A percentile compares a stretch with the other conserved stretches of the same genome.
These are phyloP conservation scores for Neoniphon sammara DNA, from an alignment of 2,797 vertebrate species.

Conservation along the genomic window DNA sequence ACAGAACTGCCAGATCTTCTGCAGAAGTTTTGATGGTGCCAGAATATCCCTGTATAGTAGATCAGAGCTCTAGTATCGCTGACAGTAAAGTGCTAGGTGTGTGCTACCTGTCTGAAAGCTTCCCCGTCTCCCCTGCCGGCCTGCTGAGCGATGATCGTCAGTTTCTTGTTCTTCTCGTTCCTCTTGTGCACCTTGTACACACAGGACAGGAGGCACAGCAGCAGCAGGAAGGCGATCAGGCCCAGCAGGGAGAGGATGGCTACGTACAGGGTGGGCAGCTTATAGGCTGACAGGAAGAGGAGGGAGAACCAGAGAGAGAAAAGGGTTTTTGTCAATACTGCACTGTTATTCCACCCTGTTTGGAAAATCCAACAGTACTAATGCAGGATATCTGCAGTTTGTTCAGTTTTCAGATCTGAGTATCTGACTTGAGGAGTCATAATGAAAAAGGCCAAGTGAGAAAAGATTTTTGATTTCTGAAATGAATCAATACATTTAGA, in stretches of 20 bases:
- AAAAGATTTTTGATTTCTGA: too few relatives aligned
- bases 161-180: slow-evolving; percentile 79
- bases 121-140: slow-evolving; percentile 78
- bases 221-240: slow-evolving; percentile 79
- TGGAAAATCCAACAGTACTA: too few relatives aligned
- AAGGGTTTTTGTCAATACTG: slow-evolving; percentile 1
- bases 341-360: too few relatives aligned
- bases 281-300: slow-evolving; percentile 67
- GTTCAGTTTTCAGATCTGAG: too few relatives aligned
- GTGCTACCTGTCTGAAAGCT: slow-evolving; percentile 82
- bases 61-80: neutral
- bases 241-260: slow-evolving; percentile 77
- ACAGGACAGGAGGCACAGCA: slow-evolving; percentile 82
- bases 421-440: too few relatives aligned
- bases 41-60: neutral
- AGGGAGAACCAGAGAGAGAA: slow-evolving; percentile 6
- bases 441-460: too few relatives aligned
- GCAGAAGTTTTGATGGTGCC: too few relatives aligned
- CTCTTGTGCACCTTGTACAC: slow-evolving; percentile 76
- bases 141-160: slow-evolving; percentile 78
- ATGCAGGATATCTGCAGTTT: too few relatives aligned
- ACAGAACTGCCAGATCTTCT: too few relatives aligned
- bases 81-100: neutral
- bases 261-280: slow-evolving; percentile 72
- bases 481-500: too few relatives aligned